Evolutionary conservation across 2,888 invertebrate genomes (phyloP).

Genomic region (Cerastis leucographa): DNA sequence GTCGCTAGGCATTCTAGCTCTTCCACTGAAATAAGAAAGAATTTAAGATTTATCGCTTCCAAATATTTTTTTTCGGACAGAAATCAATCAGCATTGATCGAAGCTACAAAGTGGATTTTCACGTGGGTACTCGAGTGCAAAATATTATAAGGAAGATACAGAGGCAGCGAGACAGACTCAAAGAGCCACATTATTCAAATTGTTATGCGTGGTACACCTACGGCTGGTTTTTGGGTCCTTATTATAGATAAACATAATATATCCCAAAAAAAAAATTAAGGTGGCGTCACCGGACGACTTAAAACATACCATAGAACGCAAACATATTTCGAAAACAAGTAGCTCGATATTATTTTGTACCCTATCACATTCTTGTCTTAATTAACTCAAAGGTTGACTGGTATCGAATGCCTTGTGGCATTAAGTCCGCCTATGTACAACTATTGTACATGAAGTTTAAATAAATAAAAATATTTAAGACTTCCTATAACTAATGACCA

Average conservation of each 20-base stretch:
- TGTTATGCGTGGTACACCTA: background rate
- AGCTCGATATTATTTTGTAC: too few species aligned
- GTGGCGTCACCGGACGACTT: background rate
- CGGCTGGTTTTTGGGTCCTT: background rate
- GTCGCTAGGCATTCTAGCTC: constrained; percentile 97
- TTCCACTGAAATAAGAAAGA: constrained; percentile 92
- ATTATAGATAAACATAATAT: background rate
- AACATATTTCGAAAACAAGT: too few species aligned
- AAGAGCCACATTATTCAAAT: background rate
- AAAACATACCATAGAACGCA: background rate
- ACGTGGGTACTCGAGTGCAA: background rate
- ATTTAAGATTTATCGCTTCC: background rate
- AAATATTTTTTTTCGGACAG: background rate
- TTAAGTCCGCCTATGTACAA: too few species aligned
- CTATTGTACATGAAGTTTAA: too few species aligned
- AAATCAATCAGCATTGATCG: background rate
- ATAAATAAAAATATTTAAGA: background rate
- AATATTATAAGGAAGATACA: background rate
- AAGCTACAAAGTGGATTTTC: background rate
- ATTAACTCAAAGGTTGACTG: too few species aligned
- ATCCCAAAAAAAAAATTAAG: background rate
- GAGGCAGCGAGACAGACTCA: background rate
- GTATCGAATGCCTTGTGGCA: too few species aligned
- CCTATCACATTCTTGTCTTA: too few species aligned
- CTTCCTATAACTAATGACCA: background rate